Base-by-base conservation (phyloP, 2,113 vertebrate genomes). In the Glareola pratincola region DNA sequence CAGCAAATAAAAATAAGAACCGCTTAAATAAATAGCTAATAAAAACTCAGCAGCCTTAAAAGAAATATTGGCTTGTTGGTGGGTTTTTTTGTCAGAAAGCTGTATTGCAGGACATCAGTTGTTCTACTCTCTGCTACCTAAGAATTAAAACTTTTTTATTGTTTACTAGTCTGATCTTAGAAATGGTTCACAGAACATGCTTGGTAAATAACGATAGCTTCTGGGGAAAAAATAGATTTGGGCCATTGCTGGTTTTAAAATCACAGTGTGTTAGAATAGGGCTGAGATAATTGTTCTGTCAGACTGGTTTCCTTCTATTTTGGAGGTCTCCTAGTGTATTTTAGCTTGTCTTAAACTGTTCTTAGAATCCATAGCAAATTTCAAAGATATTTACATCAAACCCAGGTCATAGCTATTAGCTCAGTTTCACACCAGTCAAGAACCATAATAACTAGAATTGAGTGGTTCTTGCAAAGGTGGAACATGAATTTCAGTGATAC, bases 151-250 rank as follows among this genome's bases (percentile, higher is more conserved):
- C 11, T 43, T 76, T 79, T 72, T 32, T 92, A 56, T 34, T 86
- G 19, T 68, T 96, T 92, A 50, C 23, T 69, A 77, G 50, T 50
- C 37, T 81, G 8, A 76, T 94, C 74, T 88, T 96, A 82, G 68
- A 92, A 69, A 79, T 45, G 7, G 30, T 94, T 85, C 64, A 92
- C 12, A 82, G 95, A 77, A 69, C 22, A 30, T 69, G 8, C 41
- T 47, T 96, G 48, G 89, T 89, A 74, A 95, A 93, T 89, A 91
- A 66, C 37, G 30, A 90, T 66, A 92, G 24, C 34, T 96, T 57
- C 53, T 66, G 26, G 63, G 47, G 27, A 37, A 86, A 90, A 91
- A 76, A 78, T 24, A 78, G 22, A 53, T 76, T 75, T 51, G 45
- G 43, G 36, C 18, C 82, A 64, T 34, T 64, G 22, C 74, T 93